Evolutionary conservation across 2,797 vertebrate genomes (phyloP).

Genomic region (Dromococcyx pavoninus): DNA sequence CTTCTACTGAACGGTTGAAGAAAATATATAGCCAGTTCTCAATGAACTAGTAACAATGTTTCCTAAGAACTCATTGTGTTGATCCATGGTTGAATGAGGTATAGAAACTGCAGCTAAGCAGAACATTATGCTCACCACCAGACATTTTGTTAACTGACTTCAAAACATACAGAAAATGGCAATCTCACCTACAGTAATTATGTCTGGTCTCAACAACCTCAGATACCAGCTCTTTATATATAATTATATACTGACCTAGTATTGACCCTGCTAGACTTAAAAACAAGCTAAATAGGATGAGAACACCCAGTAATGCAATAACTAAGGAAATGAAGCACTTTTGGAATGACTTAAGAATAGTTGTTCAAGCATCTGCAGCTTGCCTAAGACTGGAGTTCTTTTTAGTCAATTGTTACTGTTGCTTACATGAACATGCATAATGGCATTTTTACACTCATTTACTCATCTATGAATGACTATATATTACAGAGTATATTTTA

Average conservation of each 20-base stretch:
- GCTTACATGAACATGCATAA: background rate
- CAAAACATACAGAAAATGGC: slow-evolving; percentile 8
- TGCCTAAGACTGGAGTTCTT: background rate
- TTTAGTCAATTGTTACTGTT: background rate
- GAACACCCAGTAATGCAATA: background rate
- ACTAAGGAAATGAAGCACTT: slow-evolving; percentile 18
- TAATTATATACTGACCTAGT: slow-evolving; percentile 17
- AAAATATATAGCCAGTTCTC: background rate
- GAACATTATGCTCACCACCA: background rate
- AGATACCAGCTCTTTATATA: background rate
- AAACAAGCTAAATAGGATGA: slow-evolving; percentile 16
- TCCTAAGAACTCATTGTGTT: background rate
- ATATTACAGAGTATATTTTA: background rate
- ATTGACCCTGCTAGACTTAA: slow-evolving; percentile 16
- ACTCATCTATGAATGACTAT: background rate
- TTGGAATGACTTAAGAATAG: background rate
- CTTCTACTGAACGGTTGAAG: background rate
- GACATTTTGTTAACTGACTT: background rate
- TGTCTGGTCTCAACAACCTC: background rate
- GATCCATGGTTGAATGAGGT: background rate
- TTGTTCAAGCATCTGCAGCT: background rate
- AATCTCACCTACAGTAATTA: background rate
- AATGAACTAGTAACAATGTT: background rate
- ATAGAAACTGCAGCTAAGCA: background rate
- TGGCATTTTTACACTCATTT: background rate